Evolutionary conservation across 2,888 invertebrate species (phyloP), one percentile per base, ranked within the genome.

Genomic region (Drepanosiphum platanoidis): DNA sequence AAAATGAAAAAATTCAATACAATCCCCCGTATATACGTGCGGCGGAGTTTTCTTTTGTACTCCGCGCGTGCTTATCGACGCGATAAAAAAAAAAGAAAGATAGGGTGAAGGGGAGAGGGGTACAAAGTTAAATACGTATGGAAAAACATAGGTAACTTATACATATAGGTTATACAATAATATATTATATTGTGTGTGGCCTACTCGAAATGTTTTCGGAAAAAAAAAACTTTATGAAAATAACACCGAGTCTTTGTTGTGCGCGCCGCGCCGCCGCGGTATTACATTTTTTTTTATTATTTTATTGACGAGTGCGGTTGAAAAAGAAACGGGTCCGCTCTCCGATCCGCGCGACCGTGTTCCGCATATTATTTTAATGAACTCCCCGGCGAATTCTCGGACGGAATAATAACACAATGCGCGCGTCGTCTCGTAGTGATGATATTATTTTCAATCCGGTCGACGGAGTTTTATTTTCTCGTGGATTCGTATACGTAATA

Each of bases 351-450:
- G 4, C 36, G 34, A 78, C 64, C 64, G 39, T 39, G 42, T 64
- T 78, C 22, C n/a, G 8, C 27, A 34, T 66, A 42, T 42, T 79
- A n/a, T 68, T 79, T 79, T 79, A 79, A 79, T 68, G 34, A 46
- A 68, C 79, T 79, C 79, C 79, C 68, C 9, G 9, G 68, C n/a
- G 68, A 34, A 68, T 79, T 79, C 68, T n/a, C 13, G 5, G 68
- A 46, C 13, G 32, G 52, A 79, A 79, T 68, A 64, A 34, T 58
- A 74, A 52, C 52, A 52, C 8, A 52, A 18, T 18, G 22, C 52
- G 13, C 15, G 15, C 9, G 34, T 46, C 9, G 32, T 32, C 11
- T 46, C 22, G 64, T 34, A 68, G 78, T 36, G 39, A n/a, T 78
- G 32, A 52, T 74, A 15, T 32, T 66, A 15, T 66, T 66, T 11